Percentiles rank a stretch among this genome's conserved stretches.
Conservation (phyloP, 1,140 invertebrate genomes). For the Papilio helenus region DNA sequence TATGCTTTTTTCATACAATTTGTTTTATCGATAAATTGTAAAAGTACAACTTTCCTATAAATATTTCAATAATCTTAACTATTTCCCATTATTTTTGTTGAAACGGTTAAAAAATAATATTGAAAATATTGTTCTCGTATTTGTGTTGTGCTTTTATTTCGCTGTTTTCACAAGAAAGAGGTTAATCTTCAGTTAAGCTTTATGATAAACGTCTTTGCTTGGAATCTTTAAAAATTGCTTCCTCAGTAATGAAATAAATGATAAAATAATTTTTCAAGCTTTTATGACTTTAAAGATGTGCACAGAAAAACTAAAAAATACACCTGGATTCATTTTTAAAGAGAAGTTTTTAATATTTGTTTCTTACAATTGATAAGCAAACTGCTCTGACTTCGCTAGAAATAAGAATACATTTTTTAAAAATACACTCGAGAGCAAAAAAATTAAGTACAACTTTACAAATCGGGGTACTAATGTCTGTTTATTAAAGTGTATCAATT, state of each 20-base stretch:
- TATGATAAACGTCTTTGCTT: constrained; percentile 28
- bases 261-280: constrained; percentile 33
- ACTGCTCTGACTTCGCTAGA: too few species aligned
- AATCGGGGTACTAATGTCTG: too few species aligned
- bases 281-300: constrained; percentile 26
- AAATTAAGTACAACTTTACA: too few species aligned
- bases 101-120: too few species aligned
- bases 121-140: not conserved
- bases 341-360: too few species aligned
- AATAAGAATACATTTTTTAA: too few species aligned
- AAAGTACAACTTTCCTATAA: not conserved
- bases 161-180: constrained; percentile 40
- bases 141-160: not conserved
- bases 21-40: not conserved
- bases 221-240: constrained; percentile 68
- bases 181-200: constrained; percentile 54
- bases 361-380: not conserved
- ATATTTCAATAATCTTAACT: not conserved
- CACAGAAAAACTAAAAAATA: not conserved
- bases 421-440: too few species aligned
- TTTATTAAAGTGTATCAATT: too few species aligned
- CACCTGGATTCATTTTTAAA: not conserved
- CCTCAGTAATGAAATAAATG: constrained; percentile 38
- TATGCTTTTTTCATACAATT: not conserved
- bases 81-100: not conserved